Evolutionary conservation across 2,797 vertebrate species (phyloP).

Genomic region (Platyrinchus mystaceus): DNA sequence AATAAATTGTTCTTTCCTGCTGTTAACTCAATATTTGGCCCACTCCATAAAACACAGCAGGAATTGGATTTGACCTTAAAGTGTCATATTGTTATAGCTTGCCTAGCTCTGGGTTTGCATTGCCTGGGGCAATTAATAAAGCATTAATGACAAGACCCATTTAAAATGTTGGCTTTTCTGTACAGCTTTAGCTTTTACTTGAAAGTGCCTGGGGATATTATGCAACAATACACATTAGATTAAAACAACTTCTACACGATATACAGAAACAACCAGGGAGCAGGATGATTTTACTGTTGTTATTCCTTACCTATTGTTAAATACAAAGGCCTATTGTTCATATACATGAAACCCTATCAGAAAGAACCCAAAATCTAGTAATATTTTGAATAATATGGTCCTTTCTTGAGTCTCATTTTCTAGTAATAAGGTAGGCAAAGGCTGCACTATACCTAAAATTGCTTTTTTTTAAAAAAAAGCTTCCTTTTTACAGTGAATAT

Average conservation of each 20-base stretch:
- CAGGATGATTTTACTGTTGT: conserved; percentile 56
- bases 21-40: conserved; percentile 89
- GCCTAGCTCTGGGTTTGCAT: conserved; percentile 84
- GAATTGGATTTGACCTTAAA: conserved; percentile 95
- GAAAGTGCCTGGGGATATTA: conserved; percentile 80
- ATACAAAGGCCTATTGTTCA: conserved; percentile 31
- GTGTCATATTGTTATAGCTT: conserved; percentile 95
- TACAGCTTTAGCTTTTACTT: conserved; percentile 87
- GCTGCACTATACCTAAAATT: not conserved
- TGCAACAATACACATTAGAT: conserved; percentile 80
- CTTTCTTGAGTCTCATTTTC: not conserved
- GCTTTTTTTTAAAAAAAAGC: not conserved
- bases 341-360: not conserved
- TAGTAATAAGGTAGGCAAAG: not conserved
- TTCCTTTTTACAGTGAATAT: not conserved
- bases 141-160: conserved; percentile 99
- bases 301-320: conserved; percentile 64
- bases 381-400: not conserved
- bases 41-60: conserved; percentile 86
- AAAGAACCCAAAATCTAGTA: not conserved
- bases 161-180: conserved; percentile 93
- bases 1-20: conserved; percentile 84
- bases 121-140: conserved; percentile 98
- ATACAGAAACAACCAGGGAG: conserved; percentile 53
- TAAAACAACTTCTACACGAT: conserved; percentile 74